Evolutionary conservation across 2,888 invertebrate genomes (phyloP).

Genomic region (Trachelus tabidus): DNA sequence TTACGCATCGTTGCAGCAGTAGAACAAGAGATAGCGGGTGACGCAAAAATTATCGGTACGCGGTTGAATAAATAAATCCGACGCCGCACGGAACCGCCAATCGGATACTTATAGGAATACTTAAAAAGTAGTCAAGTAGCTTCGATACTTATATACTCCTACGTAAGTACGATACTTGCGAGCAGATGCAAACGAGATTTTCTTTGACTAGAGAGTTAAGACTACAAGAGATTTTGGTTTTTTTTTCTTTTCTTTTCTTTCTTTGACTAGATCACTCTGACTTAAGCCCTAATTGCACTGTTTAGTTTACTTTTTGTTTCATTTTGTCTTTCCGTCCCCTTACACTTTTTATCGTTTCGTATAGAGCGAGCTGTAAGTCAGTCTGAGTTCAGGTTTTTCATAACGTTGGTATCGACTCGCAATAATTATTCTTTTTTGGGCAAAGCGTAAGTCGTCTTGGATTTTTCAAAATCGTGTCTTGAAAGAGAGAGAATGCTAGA

Average conservation of each 20-base stretch:
- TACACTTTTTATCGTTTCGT: too few relatives aligned
- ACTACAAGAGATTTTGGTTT: constrained; percentile 23
- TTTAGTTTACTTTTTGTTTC: constrained; percentile 11
- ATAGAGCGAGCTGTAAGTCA: constrained; percentile 35
- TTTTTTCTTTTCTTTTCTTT: neutral
- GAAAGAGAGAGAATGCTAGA: too few relatives aligned
- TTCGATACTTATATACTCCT: constrained; percentile 6
- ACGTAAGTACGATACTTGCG: constrained; percentile 10
- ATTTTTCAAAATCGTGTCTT: too few relatives aligned
- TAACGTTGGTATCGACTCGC: too few relatives aligned
- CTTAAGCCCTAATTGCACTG: constrained; percentile 35
- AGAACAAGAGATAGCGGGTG: too few relatives aligned
- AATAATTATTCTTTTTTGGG: too few relatives aligned
- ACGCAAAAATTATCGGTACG: too few relatives aligned
- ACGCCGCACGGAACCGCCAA: neutral
- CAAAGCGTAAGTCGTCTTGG: too few relatives aligned
- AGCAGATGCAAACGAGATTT: constrained; percentile 18
- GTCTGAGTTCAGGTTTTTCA: constrained; percentile 26
- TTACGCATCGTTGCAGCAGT: neutral
- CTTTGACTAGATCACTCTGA: constrained; percentile 36
- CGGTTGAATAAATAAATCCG: too few relatives aligned
- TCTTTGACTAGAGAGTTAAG: constrained; percentile 22
- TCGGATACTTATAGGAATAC: constrained; percentile 2
- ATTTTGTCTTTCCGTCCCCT: neutral
- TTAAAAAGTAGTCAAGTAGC: neutral